These are phyloP conservation scores for Malurus alboscapulatus DNA, from an alignment of 2,113 vertebrate species.

Conservation along the genomic window DNA sequence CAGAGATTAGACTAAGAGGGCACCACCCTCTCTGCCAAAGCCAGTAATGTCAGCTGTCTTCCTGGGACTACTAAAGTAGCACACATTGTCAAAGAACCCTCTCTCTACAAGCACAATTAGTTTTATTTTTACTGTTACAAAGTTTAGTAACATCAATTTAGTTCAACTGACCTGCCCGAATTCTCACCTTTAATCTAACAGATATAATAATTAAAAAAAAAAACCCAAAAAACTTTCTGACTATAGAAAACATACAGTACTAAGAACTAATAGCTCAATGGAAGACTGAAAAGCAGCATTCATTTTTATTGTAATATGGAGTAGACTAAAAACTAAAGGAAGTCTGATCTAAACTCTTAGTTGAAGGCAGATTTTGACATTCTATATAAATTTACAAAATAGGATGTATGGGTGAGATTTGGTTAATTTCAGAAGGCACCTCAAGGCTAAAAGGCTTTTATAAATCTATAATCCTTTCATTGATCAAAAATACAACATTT, in stretches of 20 bases:
- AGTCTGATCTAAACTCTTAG: constrained; percentile 72
- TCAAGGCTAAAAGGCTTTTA: constrained; percentile 93
- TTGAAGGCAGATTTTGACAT: constrained; percentile 78
- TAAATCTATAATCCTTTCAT: constrained; percentile 85
- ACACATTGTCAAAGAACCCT: neutral
- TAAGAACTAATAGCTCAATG: constrained; percentile 75
- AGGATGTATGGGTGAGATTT: constrained; percentile 79
- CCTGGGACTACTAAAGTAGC: neutral
- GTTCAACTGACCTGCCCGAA: constrained; percentile 57
- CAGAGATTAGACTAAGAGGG: neutral
- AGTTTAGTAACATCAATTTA: neutral
- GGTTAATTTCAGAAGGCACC: constrained; percentile 95
- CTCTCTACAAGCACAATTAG: neutral
- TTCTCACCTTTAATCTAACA: constrained; percentile 64
- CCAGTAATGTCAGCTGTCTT: neutral
- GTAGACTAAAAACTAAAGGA: constrained; percentile 74
- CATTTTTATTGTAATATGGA: constrained; percentile 74
- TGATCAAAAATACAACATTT: constrained; percentile 81
- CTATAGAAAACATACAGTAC: constrained; percentile 71
- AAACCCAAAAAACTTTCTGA: neutral
- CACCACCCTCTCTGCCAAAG: neutral
- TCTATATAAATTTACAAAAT: constrained; percentile 83
- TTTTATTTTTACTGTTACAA: neutral
- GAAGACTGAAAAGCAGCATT: constrained; percentile 78
- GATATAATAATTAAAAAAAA: constrained; percentile 30